phyloP scores from a whole-genome alignment of 2,113 vertebrate species.

The Genyomyrus donnyi region DNA sequence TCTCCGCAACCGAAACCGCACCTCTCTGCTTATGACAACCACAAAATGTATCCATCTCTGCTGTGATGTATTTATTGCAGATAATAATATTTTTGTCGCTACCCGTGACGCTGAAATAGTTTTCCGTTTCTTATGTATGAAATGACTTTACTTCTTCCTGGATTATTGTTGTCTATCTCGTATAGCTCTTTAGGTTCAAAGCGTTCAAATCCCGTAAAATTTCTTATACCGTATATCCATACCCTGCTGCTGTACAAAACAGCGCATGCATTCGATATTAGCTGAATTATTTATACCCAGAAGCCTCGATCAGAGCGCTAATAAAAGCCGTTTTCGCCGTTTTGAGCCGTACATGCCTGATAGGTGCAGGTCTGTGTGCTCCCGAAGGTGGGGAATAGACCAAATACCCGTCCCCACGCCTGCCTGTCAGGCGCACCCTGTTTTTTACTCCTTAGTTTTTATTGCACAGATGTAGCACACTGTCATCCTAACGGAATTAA shows the following conservation, averaged over 20 bases:
- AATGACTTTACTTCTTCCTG: not conserved
- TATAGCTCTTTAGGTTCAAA: not conserved
- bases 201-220: not conserved
- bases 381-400: not conserved
- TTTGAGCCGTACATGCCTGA: not conserved
- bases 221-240: not conserved
- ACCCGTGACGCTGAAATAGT: not conserved
- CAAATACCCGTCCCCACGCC: not conserved
- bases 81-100: not conserved
- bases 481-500: not conserved
- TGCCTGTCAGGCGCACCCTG: not conserved
- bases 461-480: not conserved
- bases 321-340: constrained; percentile 23
- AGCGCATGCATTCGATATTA: constrained; percentile 21
- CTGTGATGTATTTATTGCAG: not conserved
- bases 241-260: not conserved
- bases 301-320: constrained; percentile 16
- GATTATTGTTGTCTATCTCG: not conserved
- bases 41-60: not conserved
- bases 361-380: not conserved
- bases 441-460: not conserved
- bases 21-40: not conserved
- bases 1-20: not conserved
- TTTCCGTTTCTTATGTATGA: not conserved
- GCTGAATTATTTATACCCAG: constrained; percentile 40